Evolutionary conservation across 2,113 vertebrate genomes (phyloP).

Genomic region (Trogon surrucura): DNA sequence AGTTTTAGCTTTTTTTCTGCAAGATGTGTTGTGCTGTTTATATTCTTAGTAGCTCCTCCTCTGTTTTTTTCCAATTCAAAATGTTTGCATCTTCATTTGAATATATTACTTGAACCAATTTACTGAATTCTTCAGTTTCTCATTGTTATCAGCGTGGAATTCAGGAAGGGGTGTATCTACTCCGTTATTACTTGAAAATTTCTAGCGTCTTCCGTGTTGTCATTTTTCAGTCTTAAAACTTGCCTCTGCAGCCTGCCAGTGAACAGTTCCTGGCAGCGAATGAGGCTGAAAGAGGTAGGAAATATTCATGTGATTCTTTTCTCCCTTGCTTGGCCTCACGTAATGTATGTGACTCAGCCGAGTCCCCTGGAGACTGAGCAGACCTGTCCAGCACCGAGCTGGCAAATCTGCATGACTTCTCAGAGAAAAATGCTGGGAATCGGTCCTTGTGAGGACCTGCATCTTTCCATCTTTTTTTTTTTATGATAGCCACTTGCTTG

Average conservation of each 20-base stretch:
- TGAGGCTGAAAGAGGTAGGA: background rate
- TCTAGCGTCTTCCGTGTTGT: background rate
- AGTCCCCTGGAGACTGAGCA: background rate
- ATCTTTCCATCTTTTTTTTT: background rate
- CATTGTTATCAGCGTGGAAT: background rate
- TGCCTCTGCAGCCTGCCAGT: background rate
- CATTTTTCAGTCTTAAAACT: background rate
- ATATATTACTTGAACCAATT: background rate
- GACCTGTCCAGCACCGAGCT: background rate
- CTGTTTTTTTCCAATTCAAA: background rate
- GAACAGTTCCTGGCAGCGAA: background rate
- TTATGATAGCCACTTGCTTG: background rate
- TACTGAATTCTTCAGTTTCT: background rate
- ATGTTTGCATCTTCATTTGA: background rate
- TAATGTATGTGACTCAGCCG: background rate
- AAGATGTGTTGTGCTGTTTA: background rate
- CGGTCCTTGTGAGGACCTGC: background rate
- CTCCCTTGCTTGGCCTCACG: background rate
- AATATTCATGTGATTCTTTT: background rate
- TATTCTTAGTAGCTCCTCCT: background rate
- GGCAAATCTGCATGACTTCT: background rate
- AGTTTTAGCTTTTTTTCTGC: background rate
- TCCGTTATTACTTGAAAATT: background rate
- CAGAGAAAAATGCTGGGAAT: fast-evolving
- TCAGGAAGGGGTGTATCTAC: background rate